phyloP scores from a whole-genome alignment of 2,113 vertebrate genomes.

The Lepus timidus region DNA sequence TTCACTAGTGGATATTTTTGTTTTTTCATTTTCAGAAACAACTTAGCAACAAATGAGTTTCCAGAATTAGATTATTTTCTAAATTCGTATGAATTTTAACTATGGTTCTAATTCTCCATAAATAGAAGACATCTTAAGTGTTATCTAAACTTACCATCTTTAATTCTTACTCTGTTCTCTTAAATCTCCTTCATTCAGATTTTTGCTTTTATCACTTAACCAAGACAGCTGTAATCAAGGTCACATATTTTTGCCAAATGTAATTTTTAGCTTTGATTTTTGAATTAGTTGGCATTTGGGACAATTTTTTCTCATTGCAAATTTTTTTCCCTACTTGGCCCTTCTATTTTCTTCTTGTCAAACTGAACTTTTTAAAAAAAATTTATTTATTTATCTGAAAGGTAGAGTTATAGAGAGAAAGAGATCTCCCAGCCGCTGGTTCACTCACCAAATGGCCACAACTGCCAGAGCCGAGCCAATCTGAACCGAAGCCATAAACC shows the following conservation, averaged over 20 bases:
- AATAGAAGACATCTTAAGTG: background rate
- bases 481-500: too few relatives aligned
- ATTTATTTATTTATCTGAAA: too few relatives aligned
- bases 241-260: background rate
- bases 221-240: background rate
- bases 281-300: background rate
- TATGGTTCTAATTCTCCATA: background rate
- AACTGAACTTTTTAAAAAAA: background rate
- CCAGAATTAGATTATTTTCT: constrained; percentile 62
- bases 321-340: too few relatives aligned
- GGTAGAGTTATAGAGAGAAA: too few relatives aligned
- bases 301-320: background rate
- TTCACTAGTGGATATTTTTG: constrained; percentile 13
- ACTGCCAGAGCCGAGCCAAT: too few relatives aligned
- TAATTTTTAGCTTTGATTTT: constrained; percentile 31
- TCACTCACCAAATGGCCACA: too few relatives aligned
- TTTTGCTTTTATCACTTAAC: background rate
- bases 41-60: constrained; percentile 32
- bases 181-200: background rate
- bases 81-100: background rate
- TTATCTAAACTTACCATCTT: background rate
- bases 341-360: background rate
- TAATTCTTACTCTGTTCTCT: constrained; percentile 12
- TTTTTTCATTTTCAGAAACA: constrained; percentile 35
- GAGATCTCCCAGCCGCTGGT: too few relatives aligned